Conservation (phyloP, 2,113 vertebrate genomes). For the Platichthys flesus region DNA sequence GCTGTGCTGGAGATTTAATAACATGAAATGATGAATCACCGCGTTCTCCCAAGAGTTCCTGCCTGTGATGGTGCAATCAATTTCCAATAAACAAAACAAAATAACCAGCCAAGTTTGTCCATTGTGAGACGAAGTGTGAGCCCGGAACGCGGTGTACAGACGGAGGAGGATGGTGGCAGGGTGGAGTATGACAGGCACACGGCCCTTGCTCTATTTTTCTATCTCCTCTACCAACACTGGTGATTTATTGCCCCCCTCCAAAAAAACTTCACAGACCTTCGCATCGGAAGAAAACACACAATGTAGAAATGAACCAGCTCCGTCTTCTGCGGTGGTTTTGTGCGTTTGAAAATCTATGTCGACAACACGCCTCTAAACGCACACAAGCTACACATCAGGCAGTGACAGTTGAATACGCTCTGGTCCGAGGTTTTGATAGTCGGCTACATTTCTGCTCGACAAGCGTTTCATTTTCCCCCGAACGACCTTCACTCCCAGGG, state of each 20-base stretch:
- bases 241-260: constrained; percentile 17
- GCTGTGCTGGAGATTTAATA: constrained; percentile 17
- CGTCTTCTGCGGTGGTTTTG: constrained; percentile 25
- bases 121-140: neutral
- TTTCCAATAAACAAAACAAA: constrained; percentile 42
- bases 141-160: constrained; percentile 15
- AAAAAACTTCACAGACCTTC: constrained; percentile 42
- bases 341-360: constrained; percentile 41
- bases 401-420: constrained; percentile 59
- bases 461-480: constrained; percentile 58
- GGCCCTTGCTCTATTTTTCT: constrained; percentile 12
- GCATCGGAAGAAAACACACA: constrained; percentile 32
- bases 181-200: neutral
- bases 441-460: constrained; percentile 50
- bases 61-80: constrained; percentile 43
- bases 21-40: constrained; percentile 31
- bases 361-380: constrained; percentile 53
- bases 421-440: constrained; percentile 55
- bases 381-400: constrained; percentile 60
- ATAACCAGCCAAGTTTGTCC: constrained; percentile 24
- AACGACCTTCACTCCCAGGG: constrained; percentile 58
- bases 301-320: constrained; percentile 34
- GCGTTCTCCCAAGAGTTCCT: constrained; percentile 17
- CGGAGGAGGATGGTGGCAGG: constrained; percentile 6
- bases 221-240: constrained; percentile 40